Percentiles rank a stretch among this genome's conserved stretches.
These are phyloP conservation scores for Ovis canadensis DNA, from an alignment of 2,113 vertebrate genomes.

Conservation along the genomic window DNA sequence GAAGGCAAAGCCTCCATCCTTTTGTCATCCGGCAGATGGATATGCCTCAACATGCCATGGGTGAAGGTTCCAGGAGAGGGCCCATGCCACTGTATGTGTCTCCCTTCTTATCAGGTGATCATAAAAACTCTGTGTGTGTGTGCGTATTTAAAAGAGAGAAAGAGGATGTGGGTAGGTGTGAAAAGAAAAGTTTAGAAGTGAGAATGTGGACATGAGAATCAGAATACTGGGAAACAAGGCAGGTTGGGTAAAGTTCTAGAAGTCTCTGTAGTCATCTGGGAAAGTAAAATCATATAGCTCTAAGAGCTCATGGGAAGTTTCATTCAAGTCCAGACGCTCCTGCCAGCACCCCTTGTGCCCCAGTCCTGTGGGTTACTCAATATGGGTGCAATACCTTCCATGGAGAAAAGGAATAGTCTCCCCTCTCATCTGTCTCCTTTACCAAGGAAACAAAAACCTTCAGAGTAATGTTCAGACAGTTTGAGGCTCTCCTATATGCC, in stretches of 20 bases:
- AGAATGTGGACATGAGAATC: background rate
- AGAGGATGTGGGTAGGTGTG: too few species aligned
- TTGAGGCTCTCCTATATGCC: background rate
- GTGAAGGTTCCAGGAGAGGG: background rate
- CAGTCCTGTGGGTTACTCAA: background rate
- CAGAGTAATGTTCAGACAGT: background rate
- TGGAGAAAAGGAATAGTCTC: background rate
- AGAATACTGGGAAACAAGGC: background rate
- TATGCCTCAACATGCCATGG: fast-evolving
- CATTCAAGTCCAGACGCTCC: background rate
- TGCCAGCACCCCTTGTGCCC: background rate
- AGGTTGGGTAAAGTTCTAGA: background rate
- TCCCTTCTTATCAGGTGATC: background rate
- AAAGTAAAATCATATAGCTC: background rate
- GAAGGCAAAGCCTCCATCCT: background rate
- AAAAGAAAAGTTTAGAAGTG: background rate
- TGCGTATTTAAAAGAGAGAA: background rate
- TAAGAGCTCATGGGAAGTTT: background rate
- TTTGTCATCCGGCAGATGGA: background rate
- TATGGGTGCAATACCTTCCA: fast-evolving
- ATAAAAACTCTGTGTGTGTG: background rate
- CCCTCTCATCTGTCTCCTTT: background rate
- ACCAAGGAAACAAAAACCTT: background rate
- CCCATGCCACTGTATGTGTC: background rate
- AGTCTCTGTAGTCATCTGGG: background rate